These are phyloP conservation scores for Strigamia crassipes DNA, from an alignment of 2,888 invertebrate species.

Conservation along the genomic window DNA sequence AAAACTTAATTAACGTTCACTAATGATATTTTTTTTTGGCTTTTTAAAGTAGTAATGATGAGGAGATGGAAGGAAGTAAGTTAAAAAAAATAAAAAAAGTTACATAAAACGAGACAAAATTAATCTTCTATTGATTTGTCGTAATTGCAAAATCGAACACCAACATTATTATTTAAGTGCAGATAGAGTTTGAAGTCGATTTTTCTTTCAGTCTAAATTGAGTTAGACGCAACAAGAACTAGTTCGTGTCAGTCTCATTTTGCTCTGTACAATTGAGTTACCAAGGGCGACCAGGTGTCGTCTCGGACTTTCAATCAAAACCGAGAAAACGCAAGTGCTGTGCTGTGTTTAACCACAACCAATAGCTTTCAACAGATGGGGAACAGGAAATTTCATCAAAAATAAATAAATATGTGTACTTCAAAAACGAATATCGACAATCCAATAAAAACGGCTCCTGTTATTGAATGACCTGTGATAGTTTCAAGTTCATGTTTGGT, in stretches of 20 bases:
- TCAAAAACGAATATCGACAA: no score
- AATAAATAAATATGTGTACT: no score
- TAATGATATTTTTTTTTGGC: neutral
- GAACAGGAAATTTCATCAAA: neutral
- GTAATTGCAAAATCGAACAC: neutral
- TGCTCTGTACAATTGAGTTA: neutral
- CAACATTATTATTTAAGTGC: neutral
- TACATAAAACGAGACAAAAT: neutral
- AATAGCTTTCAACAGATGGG: neutral
- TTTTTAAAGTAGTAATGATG: neutral
- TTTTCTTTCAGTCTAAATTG: neutral
- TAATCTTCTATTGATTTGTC: neutral
- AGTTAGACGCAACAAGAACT: neutral
- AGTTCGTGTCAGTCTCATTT: constrained; percentile 14
- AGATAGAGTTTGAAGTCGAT: neutral
- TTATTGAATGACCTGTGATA: no score
- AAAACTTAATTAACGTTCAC: constrained; percentile 15
- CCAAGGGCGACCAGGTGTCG: constrained; percentile 17
- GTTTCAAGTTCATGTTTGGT: no score
- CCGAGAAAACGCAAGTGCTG: neutral
- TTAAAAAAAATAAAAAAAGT: neutral
- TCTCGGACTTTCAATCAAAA: neutral
- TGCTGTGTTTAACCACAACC: neutral
- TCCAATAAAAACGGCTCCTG: no score
- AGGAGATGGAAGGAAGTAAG: no score